Evolutionary conservation across 2,888 invertebrate genomes (phyloP).

Genomic region (Noctua janthina): DNA sequence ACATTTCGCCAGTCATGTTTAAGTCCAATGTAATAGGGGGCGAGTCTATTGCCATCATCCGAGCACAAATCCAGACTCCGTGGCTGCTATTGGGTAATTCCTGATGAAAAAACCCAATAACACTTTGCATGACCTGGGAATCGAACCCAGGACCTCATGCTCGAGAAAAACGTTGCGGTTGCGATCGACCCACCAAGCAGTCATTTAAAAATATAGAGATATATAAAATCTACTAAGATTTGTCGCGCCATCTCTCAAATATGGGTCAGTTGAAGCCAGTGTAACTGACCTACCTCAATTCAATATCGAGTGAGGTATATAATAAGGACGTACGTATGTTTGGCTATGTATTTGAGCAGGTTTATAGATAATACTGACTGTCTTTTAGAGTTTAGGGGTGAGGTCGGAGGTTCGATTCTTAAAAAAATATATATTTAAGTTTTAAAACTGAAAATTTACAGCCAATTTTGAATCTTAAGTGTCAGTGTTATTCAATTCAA

Average conservation of each 20-base stretch:
- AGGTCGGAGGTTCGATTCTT: not conserved
- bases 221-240: not conserved
- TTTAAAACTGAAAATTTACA: not conserved
- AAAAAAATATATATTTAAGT: not conserved
- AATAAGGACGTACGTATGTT: not conserved
- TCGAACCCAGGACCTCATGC: not conserved
- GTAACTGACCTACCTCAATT: constrained; percentile 37
- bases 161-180: not conserved
- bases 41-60: not conserved
- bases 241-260: constrained; percentile 10
- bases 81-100: not conserved
- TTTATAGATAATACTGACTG: no score
- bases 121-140: not conserved
- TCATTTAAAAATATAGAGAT: not conserved
- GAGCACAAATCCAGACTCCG: not conserved
- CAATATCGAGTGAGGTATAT: not conserved
- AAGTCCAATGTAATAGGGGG: not conserved
- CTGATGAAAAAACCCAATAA: not conserved
- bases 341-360: not conserved
- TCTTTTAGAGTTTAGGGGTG: not conserved
- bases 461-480: not conserved
- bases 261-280: constrained; percentile 17
- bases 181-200: not conserved
- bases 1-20: not conserved
- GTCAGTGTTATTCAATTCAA: not conserved